Conservation (phyloP, 1,140 invertebrate genomes). For the Andricus grossulariae region DNA sequence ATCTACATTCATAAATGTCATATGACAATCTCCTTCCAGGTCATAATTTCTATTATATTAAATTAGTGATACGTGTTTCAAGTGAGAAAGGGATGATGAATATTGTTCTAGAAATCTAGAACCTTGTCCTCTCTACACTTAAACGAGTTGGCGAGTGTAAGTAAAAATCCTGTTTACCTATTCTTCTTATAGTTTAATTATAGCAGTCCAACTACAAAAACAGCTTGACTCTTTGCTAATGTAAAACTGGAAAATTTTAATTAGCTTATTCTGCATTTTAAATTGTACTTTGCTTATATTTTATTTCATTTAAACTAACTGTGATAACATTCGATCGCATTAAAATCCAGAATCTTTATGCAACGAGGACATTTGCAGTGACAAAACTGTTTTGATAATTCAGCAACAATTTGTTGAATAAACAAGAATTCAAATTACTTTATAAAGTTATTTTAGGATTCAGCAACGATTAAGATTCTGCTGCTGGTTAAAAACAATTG, state of each 20-base stretch:
- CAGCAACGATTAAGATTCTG: too few relatives aligned
- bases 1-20: neutral
- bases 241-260: constrained; percentile 16
- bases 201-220: constrained; percentile 14
- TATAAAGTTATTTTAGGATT: too few relatives aligned
- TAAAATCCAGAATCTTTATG: too few relatives aligned
- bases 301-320: too few relatives aligned
- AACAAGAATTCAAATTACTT: too few relatives aligned
- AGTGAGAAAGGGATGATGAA: constrained; percentile 2
- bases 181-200: constrained; percentile 23
- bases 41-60: neutral
- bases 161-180: constrained; percentile 6
- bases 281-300: neutral
- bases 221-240: constrained; percentile 13
- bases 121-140: neutral
- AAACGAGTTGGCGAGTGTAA: neutral
- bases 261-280: neutral
- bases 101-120: neutral
- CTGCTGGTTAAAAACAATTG: too few relatives aligned
- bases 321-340: too few relatives aligned
- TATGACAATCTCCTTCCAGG: neutral
- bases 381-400: too few relatives aligned
- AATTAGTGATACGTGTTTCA: constrained; percentile 17
- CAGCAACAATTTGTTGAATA: too few relatives aligned
- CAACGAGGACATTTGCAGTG: too few relatives aligned